These are phyloP conservation scores for Plutomurus gul DNA, from an alignment of 1,140 invertebrate species.

Conservation along the genomic window DNA sequence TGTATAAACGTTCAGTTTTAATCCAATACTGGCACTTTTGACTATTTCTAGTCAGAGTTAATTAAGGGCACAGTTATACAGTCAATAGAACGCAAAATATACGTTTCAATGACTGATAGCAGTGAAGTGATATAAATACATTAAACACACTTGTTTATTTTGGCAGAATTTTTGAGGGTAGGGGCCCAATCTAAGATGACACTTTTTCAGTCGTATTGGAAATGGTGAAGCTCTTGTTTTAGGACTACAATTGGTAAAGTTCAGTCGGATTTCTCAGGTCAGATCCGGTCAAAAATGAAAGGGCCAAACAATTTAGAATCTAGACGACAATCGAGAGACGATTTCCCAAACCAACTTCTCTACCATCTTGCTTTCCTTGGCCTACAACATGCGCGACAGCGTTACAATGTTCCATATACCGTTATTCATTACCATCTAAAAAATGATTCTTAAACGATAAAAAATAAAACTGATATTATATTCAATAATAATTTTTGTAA, in stretches of 20 bases:
- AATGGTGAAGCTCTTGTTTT: constrained; percentile 36
- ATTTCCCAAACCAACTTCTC: constrained; percentile 41
- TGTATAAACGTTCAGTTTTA: no score
- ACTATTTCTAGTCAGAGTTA: no score
- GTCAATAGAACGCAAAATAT: no score
- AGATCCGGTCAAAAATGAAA: constrained; percentile 37
- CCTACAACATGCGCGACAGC: constrained; percentile 48
- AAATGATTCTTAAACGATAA: not conserved
- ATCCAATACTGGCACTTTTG: no score
- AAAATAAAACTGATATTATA: not conserved
- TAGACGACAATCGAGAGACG: constrained; percentile 1
- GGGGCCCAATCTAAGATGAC: not conserved
- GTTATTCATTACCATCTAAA: not conserved
- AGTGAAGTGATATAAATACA: no score
- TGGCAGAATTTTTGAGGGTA: not conserved
- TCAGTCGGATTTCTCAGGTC: constrained; percentile 39
- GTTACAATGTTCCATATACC: not conserved
- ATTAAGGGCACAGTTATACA: no score
- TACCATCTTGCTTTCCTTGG: constrained; percentile 51
- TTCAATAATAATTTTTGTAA: no score
- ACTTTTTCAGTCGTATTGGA: constrained; percentile 19
- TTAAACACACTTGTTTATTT: no score
- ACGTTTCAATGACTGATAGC: no score
- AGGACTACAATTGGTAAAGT: constrained; percentile 36
- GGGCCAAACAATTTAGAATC: constrained; percentile 32